Base-by-base conservation (phyloP, 1,140 invertebrate species). In the Oppia nitens region DNA sequence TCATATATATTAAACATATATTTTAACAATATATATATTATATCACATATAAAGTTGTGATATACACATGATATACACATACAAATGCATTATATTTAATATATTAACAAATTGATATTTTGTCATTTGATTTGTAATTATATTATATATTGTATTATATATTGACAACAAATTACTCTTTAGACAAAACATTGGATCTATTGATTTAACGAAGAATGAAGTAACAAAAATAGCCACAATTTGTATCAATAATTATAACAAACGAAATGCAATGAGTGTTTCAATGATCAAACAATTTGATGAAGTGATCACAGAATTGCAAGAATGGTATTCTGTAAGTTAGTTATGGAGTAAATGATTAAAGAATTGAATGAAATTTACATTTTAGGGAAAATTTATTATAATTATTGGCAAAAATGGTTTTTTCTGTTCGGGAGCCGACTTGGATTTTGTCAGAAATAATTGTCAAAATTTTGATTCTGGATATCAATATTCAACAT, bases 361-460 rank as follows among this genome's bases (percentile, higher is more conserved):
- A 40, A 40, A 17, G 32, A 9, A 9, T 40, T 40, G 17, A 40
- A 24, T 52, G 48, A 40, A 26, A 27, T 50, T 47, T 20, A 20
- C 40, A 9, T 28, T 24, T 40, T 47, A 59, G 49, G 57, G 57
- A 12, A n/a, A 29, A 56, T 3, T 20, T 24, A 26, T 59, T 12
- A 52, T 59, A 1, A 28, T 59, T 20, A 28, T 57, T 26, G 57
- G 57, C 17, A 49, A 53, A 2, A 49, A 59, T 28, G 23, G 54
- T 17, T 59, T 59, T 27, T 59, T 59, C 32, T 59, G 53, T 47
- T 59, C 57, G 1, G 57, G 57, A 3, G 52, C 27, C 23, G 57
- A 59, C 26, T 40, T 59, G 1, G 47, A 53, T 45, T 57, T 51
- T 24, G 54, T 59, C 2, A 17, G 28, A 12, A 21, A 40, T 6